Conservation (phyloP, 2,888 invertebrate genomes). For the Agrypnus murinus region DNA sequence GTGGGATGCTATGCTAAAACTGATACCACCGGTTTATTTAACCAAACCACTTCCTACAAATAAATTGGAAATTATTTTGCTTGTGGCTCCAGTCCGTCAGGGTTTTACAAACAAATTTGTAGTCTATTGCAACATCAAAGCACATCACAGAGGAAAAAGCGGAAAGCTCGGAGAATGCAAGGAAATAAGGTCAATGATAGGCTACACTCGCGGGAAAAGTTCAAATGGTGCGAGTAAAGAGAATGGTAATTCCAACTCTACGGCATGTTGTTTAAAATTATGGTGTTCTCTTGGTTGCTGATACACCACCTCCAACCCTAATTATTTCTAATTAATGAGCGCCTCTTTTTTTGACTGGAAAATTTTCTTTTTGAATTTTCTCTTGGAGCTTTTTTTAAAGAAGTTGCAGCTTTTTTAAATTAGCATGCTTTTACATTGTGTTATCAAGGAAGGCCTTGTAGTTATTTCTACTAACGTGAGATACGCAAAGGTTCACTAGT, state of each 20-base stretch:
- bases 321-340: constrained; percentile 20
- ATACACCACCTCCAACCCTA: constrained; percentile 3
- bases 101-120: constrained; percentile 19
- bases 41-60: constrained; percentile 13
- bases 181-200: constrained; percentile 22
- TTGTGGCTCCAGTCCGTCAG: constrained; percentile 4
- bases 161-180: constrained; percentile 15
- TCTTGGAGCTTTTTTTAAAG: neutral
- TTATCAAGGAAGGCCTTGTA: no score
- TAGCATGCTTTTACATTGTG: no score
- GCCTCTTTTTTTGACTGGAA: neutral
- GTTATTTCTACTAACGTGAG: no score
- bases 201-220: constrained; percentile 26
- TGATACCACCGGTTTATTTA: constrained; percentile 1
- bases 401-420: no score
- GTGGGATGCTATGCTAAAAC: constrained; percentile 7
- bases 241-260: neutral
- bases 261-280: constrained; percentile 15
- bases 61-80: constrained; percentile 19
- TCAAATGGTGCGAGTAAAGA: constrained; percentile 12
- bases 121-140: constrained; percentile 22
- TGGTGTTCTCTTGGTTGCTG: constrained; percentile 5
- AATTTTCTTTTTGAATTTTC: constrained; percentile 3
- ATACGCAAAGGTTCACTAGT: no score
- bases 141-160: neutral